A percentile compares a stretch with the other conserved stretches of the same genome.
Evolutionary conservation across 1,140 invertebrate species (phyloP).

Genomic region (Luehdorfia chinensis): DNA sequence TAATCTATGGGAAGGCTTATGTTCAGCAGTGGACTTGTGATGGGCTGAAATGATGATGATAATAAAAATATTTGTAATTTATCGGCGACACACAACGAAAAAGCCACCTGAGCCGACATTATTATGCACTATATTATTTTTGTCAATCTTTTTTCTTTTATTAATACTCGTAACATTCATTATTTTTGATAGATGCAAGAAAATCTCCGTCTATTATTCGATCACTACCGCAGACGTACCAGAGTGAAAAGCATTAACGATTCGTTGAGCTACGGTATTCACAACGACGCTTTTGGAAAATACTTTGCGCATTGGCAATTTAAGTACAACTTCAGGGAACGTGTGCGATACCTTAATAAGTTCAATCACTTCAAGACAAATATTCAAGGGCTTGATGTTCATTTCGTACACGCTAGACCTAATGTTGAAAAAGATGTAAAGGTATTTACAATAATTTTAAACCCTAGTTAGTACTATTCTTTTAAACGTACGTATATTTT

Average conservation of each 20-base stretch:
- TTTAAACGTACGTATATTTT: no score
- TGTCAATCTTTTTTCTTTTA: no score
- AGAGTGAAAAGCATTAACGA: conserved; percentile 38
- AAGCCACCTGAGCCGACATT: no score
- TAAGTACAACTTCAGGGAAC: conserved; percentile 83
- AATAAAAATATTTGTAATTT: no score
- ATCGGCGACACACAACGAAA: no score
- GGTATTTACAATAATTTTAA: conserved; percentile 31
- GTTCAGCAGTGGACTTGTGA: no score
- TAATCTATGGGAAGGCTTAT: no score
- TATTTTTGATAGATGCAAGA: conserved; percentile 61
- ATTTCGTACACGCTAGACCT: conserved; percentile 82
- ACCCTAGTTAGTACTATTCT: no score
- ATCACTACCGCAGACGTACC: conserved; percentile 33
- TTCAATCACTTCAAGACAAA: conserved; percentile 85
- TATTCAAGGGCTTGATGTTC: conserved; percentile 83
- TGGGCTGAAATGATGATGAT: no score
- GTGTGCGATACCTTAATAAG: conserved; percentile 82
- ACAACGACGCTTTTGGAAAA: conserved; percentile 79
- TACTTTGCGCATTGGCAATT: conserved; percentile 84
- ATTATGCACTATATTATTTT: no score
- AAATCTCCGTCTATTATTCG: conserved; percentile 43
- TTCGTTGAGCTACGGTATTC: conserved; percentile 81
- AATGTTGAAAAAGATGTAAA: conserved; percentile 66
- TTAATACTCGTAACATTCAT: no score